Percentiles rank a stretch among this genome's conserved stretches.
Evolutionary conservation across 2,888 invertebrate genomes (phyloP).

Genomic region (Prionchulus punctatus): DNA sequence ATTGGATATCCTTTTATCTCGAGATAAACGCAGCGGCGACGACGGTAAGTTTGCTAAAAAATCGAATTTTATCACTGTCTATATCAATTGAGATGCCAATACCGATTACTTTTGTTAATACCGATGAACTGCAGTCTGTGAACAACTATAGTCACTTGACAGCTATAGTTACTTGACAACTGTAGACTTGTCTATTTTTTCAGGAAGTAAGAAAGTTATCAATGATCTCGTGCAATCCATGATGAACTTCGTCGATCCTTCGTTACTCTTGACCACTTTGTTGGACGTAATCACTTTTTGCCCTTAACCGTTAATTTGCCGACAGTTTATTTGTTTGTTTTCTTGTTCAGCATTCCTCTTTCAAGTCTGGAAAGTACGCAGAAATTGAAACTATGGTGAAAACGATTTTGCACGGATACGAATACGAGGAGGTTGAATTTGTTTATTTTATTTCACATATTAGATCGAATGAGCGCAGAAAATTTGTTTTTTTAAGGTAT

Average conservation of each 20-base stretch:
- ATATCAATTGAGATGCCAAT: too few relatives aligned
- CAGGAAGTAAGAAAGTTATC: not conserved
- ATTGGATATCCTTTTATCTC: too few relatives aligned
- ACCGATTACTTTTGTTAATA: not conserved
- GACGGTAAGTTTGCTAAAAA: too few relatives aligned
- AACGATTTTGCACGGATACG: not conserved
- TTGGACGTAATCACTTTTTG: not conserved
- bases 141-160: not conserved
- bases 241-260: not conserved
- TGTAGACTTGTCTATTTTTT: not conserved
- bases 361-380: not conserved
- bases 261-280: not conserved
- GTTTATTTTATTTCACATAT: not conserved
- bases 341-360: not conserved
- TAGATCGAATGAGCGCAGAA: not conserved
- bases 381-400: not conserved
- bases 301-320: not conserved
- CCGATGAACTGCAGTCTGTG: not conserved
- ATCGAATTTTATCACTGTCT: too few relatives aligned
- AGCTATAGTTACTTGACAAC: not conserved
- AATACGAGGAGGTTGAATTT: not conserved
- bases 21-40: too few relatives aligned
- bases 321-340: not conserved
- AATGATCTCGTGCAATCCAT: not conserved
- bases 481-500: not conserved